Base-by-base conservation (phyloP, 2,113 vertebrate species). In the Piprites chloris region DNA sequence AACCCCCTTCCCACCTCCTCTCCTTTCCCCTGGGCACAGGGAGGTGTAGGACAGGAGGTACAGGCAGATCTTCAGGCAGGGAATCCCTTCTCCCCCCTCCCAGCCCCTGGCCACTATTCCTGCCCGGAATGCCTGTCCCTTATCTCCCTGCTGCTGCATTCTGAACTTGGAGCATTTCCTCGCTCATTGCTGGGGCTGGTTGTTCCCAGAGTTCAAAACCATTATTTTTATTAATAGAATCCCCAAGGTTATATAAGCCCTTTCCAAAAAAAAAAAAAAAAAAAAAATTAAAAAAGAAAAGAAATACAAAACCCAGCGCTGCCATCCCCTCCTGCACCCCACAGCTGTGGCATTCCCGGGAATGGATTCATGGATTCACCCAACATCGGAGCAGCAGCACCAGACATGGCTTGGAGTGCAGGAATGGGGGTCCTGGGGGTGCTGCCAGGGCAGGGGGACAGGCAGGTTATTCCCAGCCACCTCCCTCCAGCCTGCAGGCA, bases 161-260 rank as follows among this genome's bases (percentile, higher is more conserved):
- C 65, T 13, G 15, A 72, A 82, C 53, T 35, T 24, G 58, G 52
- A 83, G 65, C 61, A 59, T 58, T 73, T 69, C 72, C 86, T 56
- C 77, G 90, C 75, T 94, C 84, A 56, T 50, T 41, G 56, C 67
- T 13, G 18, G 67, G 72, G 86, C 78, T 81, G 87, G 47, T 46
- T 91, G 75, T 85, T 96, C 95, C 95, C 87, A 61, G 94, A 94
- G 95, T 91, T 95, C 94, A 97, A 90, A 94, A 30, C 87, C 90
- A 95, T 93, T 88, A 87, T 58, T 95, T 93, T 96, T 97, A 97
- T 97, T 97, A 97, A 97, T 97, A 97, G 97, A 97, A 94, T 95
- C 93, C 87, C 87, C 62, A 79, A 88, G 94, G 93, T 97, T 97
- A 97, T 27, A 63, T 97, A 97, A 97, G 81, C 74, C 33, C 46